A percentile compares a stretch with the other conserved stretches of the same genome.
Evolutionary conservation across 2,113 vertebrate genomes (phyloP).

Genomic region (Saccopteryx leptura): DNA sequence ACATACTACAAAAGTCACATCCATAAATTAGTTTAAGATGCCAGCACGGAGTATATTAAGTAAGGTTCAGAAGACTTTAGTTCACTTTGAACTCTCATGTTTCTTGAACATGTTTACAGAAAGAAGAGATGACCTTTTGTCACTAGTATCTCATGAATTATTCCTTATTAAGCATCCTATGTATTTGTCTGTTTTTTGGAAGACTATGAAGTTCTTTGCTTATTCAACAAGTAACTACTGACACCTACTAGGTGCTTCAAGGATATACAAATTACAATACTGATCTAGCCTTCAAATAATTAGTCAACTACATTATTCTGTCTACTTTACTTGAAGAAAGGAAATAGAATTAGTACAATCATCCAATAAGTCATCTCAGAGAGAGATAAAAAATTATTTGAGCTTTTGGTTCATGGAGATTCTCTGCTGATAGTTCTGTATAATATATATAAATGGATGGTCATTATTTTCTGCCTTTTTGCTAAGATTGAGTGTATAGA

Average conservation of each 20-base stretch:
- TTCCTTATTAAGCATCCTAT: slow-evolving; percentile 9
- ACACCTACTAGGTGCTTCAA: background rate
- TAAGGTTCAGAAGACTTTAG: slow-evolving; percentile 56
- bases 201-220: background rate
- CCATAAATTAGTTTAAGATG: slow-evolving; percentile 76
- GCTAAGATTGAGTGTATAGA: background rate
- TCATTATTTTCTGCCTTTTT: background rate
- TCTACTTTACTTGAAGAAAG: slow-evolving; percentile 25
- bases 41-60: slow-evolving; percentile 62
- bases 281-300: slow-evolving; percentile 3
- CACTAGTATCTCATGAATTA: slow-evolving; percentile 39
- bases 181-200: slow-evolving; percentile 7
- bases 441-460: background rate
- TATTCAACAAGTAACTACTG: slow-evolving; percentile 49
- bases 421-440: background rate
- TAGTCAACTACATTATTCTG: background rate
- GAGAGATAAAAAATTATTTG: background rate
- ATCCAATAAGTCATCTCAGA: background rate
- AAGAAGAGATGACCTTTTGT: slow-evolving; percentile 36
- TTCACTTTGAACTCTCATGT: slow-evolving; percentile 58
- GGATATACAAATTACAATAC: slow-evolving; percentile 11
- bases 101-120: slow-evolving; percentile 53
- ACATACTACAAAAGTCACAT: slow-evolving; percentile 72
- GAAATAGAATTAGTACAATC: slow-evolving; percentile 34
- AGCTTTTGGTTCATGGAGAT: background rate